Percentiles rank a stretch among this genome's conserved stretches.
Conservation (phyloP, 2,797 vertebrate genomes). For the Chelonia mydas region DNA sequence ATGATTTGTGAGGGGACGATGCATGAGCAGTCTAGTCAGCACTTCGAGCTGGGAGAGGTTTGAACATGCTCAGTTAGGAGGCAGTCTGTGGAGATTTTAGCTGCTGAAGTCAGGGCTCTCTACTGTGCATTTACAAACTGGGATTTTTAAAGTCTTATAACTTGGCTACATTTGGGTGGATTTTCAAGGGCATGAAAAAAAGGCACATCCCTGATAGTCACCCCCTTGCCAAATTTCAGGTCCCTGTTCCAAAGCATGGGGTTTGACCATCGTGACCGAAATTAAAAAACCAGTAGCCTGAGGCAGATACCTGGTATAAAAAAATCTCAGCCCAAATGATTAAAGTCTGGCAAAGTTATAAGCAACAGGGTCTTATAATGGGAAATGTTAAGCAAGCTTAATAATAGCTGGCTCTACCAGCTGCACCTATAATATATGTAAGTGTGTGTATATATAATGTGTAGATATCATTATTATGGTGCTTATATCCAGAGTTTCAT, state of each 20-base stretch:
- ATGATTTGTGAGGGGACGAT: neutral
- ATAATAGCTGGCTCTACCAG: conserved; percentile 22
- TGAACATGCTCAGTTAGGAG: neutral
- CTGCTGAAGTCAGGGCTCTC: neutral
- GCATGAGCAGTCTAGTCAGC: neutral
- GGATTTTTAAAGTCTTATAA: neutral
- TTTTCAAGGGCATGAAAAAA: neutral
- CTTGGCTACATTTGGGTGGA: neutral
- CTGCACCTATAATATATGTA: neutral
- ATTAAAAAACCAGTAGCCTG: conserved; percentile 20
- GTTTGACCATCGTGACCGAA: neutral
- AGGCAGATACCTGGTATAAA: conserved; percentile 3
- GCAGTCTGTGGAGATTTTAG: neutral
- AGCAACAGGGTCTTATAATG: conserved; percentile 27
- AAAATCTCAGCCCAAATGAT: conserved; percentile 50
- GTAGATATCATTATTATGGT: neutral
- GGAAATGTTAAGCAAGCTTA: conserved; percentile 39
- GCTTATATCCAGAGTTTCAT: neutral
- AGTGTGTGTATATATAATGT: neutral
- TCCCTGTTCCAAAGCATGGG: neutral
- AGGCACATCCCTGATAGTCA: neutral
- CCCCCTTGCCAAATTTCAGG: neutral
- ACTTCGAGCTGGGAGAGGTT: neutral
- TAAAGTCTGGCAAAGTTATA: conserved; percentile 25
- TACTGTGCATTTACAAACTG: neutral